Base-by-base conservation (phyloP, 2,113 vertebrate genomes). In the Calyptomena viridis region DNA sequence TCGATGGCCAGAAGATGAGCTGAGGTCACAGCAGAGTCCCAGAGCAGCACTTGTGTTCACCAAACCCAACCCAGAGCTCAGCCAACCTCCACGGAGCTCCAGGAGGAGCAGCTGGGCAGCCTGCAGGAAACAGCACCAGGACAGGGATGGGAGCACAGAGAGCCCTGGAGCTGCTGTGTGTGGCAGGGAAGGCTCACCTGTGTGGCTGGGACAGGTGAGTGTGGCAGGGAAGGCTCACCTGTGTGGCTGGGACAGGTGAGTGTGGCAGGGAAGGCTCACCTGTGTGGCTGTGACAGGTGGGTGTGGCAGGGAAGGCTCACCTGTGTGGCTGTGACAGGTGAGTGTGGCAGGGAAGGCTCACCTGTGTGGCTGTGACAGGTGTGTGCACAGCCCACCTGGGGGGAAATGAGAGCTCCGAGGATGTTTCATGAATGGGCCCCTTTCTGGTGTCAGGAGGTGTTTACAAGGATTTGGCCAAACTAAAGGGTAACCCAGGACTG, bases 371-470 rank as follows among this genome's bases (percentile, higher is more conserved):
- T 59, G 27, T 33, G 39, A 20, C 3, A 53, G 37, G 37, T 13
- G 33, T 8, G 2, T 6, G 25, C 66, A 52, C 73, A 84, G 68
- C 69, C 42, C 47, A 25, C 13, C 53, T 39, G 69, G 39, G 73
- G 79, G 47, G 53, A 58, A 67, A 81, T 0, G 1, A 67, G 33
- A 10, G 21, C n/a, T 84, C 42, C 24, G 68, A 27, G 7, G 27
- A 3, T 11, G 11, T 10, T 11, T 0, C 5, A 28, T 11, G 12
- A 6, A 6, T 18, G 21, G 8, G 18, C 15, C 16, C 8, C 42
- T 81, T 56, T 56, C 50, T 42, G 42, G 42, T 35, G 72, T 69
- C 82, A 53, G 69, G 39, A 76, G 63, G 23, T 37, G 23, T 42
- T 84, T 72, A n/a, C 47, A 47, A 42, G 84, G 37, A 76, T 77